Base-by-base conservation (phyloP, 2,888 invertebrate genomes). In the Leucophora obtusa region DNA sequence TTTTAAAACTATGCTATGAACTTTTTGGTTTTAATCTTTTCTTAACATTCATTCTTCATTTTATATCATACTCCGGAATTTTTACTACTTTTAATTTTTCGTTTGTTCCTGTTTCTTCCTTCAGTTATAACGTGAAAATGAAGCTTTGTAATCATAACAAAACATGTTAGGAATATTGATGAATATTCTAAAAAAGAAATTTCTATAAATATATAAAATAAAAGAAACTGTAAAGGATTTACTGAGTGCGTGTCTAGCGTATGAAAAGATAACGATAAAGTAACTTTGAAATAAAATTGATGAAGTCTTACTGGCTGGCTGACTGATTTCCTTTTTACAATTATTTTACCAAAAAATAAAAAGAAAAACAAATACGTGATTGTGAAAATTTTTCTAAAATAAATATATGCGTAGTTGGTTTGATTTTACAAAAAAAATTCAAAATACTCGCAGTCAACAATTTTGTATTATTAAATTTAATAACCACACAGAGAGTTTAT, bases 111-210 rank as follows among this genome's bases (percentile, higher is more conserved):
- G 33, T 58, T 62, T 9, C 53, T 33, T 17, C n/a, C 50, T 14
- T 33, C 54, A 47, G 43, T 78, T 62, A 66, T 77, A 72, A 79
- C 63, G 77, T 80, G 82, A 72, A 75, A 82, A 82, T 80, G 69
- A 80, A 82, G 78, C 77, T 72, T 58, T 68, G 63, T 74, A 77
- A 80, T 75, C 74, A 82, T 79, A 82, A 75, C 74, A 60, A 38
- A 75, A 77, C 77, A 77, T 78, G 79, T 69, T 78, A 59, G 53
- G 82, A 80, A 82, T 82, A 82, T 69, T 78, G 68, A 82, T 79
- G 76, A 76, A 77, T 66, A 54, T 63, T 5, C 18, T 10, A 33
- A 43, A 4, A 28, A 59, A 58, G 15, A 70, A 10, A 56, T 38
- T 11, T 38, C 14, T 38, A 10, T 43, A 58, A 35, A 43, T 43